Conservation (phyloP, 2,113 vertebrate genomes). For the Megaleporinus macrocephalus region DNA sequence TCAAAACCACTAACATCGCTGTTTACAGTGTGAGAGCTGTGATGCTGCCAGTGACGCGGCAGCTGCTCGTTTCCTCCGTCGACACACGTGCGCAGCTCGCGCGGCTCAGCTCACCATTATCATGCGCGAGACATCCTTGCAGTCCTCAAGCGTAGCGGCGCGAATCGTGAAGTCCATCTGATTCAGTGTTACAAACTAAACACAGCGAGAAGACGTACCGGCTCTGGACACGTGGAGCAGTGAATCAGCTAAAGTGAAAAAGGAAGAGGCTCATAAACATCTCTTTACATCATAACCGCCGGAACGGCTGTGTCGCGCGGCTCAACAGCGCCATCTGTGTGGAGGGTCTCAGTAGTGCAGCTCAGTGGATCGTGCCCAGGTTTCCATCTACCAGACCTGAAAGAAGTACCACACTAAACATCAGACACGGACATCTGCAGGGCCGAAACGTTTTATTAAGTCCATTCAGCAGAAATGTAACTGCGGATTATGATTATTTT, state of each 20-base stretch:
- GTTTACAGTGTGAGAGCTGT: too few relatives aligned
- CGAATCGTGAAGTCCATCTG: conserved; percentile 75
- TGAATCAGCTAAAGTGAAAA: background rate
- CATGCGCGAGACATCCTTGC: conserved; percentile 78
- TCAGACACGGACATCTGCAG: too few relatives aligned
- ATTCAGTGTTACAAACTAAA: background rate
- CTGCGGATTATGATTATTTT: too few relatives aligned
- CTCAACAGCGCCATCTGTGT: conserved; percentile 53
- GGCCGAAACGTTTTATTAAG: too few relatives aligned
- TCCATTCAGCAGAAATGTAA: too few relatives aligned
- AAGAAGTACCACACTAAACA: too few relatives aligned
- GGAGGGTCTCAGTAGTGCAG: conserved; percentile 9
- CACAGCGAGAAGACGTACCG: background rate
- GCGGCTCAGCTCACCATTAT: conserved; percentile 66
- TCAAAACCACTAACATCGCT: background rate
- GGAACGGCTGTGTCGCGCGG: background rate
- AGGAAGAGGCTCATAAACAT: background rate
- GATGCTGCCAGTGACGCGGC: background rate
- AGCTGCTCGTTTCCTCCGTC: background rate
- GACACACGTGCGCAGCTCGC: conserved; percentile 9
- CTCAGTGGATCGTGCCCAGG: background rate
- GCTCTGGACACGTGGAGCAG: background rate
- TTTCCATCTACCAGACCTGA: background rate
- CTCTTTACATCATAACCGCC: conserved; percentile 5
- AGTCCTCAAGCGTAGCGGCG: conserved; percentile 74